phyloP scores from a whole-genome alignment of 2,797 vertebrate genomes.

The Argyrosomus regius region DNA sequence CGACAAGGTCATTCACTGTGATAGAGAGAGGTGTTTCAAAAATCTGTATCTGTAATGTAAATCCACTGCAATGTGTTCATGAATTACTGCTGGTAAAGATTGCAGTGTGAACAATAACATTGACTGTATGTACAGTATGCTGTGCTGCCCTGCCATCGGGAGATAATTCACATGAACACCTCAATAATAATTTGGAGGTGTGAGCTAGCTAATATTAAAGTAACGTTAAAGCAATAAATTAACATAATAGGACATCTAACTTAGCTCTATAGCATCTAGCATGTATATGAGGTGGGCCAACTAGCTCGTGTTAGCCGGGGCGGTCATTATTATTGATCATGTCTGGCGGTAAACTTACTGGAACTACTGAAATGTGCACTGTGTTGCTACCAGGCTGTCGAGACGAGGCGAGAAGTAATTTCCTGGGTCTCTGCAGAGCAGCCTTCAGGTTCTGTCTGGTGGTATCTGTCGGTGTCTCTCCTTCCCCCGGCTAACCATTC shows the following conservation, averaged over 20 bases:
- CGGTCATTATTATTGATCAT: constrained; percentile 63
- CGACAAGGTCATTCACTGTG: constrained; percentile 14
- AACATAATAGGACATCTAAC: not conserved
- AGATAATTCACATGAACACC: constrained; percentile 36
- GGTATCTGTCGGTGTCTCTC: constrained; percentile 42
- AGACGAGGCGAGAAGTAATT: constrained; percentile 59
- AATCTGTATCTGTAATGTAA: not conserved
- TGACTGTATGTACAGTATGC: constrained; percentile 5
- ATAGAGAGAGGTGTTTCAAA: constrained; percentile 29
- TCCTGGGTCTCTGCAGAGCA: constrained; percentile 61
- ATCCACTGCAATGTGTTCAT: not conserved
- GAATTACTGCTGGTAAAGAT: too few relatives aligned
- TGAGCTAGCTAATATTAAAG: constrained; percentile 57
- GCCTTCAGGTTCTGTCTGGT: constrained; percentile 41
- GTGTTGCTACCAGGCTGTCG: constrained; percentile 67
- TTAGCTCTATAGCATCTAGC: constrained; percentile 29
- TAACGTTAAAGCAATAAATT: constrained; percentile 1
- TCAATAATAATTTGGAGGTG: constrained; percentile 42
- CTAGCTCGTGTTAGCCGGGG: constrained; percentile 76
- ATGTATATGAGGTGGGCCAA: constrained; percentile 54
- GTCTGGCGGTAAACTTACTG: constrained; percentile 81
- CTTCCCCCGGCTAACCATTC: constrained; percentile 53
- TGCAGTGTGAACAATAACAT: not conserved
- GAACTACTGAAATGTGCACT: constrained; percentile 73
- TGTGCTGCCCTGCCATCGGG: constrained; percentile 31